Evolutionary conservation across 2,888 invertebrate species (phyloP).

Genomic region (Caenorhabditis becei): DNA sequence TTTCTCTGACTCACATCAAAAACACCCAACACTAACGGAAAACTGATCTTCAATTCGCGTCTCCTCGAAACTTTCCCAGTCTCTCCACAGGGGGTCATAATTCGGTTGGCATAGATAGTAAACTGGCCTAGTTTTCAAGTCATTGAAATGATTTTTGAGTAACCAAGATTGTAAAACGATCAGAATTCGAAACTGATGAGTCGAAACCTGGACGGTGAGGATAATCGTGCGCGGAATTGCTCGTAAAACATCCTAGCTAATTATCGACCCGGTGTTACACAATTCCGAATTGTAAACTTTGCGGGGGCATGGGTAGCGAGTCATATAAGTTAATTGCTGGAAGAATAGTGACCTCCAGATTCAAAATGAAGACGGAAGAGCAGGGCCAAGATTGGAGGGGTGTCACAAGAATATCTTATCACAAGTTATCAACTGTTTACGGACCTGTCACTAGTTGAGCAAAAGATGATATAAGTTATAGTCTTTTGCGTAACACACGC

Average conservation of each 20-base stretch:
- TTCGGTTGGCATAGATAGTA: constrained; percentile 2
- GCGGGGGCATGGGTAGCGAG: constrained; percentile 4
- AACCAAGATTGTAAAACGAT: constrained; percentile 11
- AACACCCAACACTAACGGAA: background rate
- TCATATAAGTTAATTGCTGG: constrained; percentile 60
- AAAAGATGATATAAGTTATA: constrained; percentile 48
- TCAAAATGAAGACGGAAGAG: background rate
- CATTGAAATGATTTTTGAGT: background rate
- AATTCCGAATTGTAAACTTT: constrained; percentile 53
- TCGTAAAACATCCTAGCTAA: constrained; percentile 53
- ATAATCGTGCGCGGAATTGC: constrained; percentile 19
- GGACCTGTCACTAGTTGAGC: constrained; percentile 45
- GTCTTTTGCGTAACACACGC: constrained; percentile 17
- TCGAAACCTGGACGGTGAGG: constrained; percentile 10
- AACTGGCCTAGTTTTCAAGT: constrained; percentile 32
- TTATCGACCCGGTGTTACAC: constrained; percentile 59
- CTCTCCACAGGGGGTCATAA: constrained; percentile 28
- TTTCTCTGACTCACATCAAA: background rate
- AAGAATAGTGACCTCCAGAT: constrained; percentile 25
- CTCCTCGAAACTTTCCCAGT: background rate
- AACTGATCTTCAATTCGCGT: background rate
- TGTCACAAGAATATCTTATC: background rate
- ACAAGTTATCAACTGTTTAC: constrained; percentile 22
- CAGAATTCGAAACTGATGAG: constrained; percentile 7
- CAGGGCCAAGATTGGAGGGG: background rate